Evolutionary conservation across 2,797 vertebrate genomes (phyloP).

Genomic region (Neosilurus hyrtlii): DNA sequence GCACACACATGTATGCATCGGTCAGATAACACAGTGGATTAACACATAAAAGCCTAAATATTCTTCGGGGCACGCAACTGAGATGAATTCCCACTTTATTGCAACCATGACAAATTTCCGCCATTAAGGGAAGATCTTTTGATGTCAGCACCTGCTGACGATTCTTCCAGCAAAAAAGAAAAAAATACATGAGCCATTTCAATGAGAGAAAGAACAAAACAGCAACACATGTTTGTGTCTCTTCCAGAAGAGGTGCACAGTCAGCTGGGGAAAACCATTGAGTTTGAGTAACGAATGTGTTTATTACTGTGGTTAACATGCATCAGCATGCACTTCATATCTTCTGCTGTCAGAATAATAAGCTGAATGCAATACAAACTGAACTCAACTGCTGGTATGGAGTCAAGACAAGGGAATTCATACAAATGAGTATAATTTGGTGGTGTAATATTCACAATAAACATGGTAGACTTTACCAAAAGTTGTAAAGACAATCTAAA

Average conservation of each 20-base stretch:
- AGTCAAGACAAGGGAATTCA: background rate
- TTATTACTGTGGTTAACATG: constrained; percentile 17
- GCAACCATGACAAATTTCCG: constrained; percentile 23
- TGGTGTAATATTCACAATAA: constrained; percentile 6
- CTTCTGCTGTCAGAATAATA: constrained; percentile 2
- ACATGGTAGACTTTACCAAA: background rate
- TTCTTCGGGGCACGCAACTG: constrained; percentile 36
- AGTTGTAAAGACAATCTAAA: background rate
- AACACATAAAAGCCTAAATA: constrained; percentile 24
- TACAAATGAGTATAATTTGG: background rate
- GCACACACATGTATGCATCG: constrained; percentile 3
- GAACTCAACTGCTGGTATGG: background rate
- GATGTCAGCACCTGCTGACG: constrained; percentile 54
- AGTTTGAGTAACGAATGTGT: constrained; percentile 22
- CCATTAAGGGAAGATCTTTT: constrained; percentile 41
- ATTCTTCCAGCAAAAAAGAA: constrained; percentile 26
- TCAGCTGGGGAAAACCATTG: constrained; percentile 25
- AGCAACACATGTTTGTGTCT: constrained; percentile 24
- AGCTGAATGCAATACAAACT: background rate
- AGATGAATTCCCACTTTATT: constrained; percentile 40
- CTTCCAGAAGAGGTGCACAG: constrained; percentile 17
- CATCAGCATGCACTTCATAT: constrained; percentile 12
- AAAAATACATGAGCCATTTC: constrained; percentile 20
- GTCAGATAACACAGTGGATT: constrained; percentile 43
- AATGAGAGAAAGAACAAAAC: constrained; percentile 32